These are phyloP conservation scores for Ornithoptera alexandrae DNA, from an alignment of 2,888 invertebrate genomes.

Conservation along the genomic window DNA sequence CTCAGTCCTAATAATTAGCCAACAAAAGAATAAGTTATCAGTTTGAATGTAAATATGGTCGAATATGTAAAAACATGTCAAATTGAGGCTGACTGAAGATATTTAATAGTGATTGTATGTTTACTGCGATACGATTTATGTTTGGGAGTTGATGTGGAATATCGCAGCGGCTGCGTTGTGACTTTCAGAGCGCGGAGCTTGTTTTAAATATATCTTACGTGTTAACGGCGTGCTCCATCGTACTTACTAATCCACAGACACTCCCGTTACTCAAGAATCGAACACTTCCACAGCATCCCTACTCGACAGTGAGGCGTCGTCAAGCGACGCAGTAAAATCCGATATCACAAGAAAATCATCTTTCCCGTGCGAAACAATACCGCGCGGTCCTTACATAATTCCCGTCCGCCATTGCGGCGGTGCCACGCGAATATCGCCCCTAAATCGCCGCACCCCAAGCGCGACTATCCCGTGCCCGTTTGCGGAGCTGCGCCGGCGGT, in stretches of 20 bases:
- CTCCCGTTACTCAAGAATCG: slow-evolving; percentile 41
- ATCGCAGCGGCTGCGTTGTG: neutral
- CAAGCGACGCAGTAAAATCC: slow-evolving; percentile 29
- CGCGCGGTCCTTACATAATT: slow-evolving; percentile 74
- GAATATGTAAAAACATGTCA: neutral
- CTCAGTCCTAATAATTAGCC: slow-evolving; percentile 27
- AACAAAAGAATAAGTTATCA: slow-evolving; percentile 16
- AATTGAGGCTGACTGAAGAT: slow-evolving; percentile 1
- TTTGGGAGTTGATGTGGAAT: neutral
- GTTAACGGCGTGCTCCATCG: slow-evolving; percentile 40
- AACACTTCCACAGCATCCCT: slow-evolving; percentile 28
- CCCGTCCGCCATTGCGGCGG: slow-evolving; percentile 62
- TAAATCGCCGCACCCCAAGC: slow-evolving; percentile 56
- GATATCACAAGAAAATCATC: slow-evolving; percentile 41
- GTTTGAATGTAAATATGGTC: neutral
- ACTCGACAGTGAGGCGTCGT: slow-evolving; percentile 29
- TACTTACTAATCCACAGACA: slow-evolving; percentile 65
- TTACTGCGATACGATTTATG: neutral
- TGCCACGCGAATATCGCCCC: slow-evolving; percentile 61
- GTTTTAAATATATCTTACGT: slow-evolving; percentile 65
- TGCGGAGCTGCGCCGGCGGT: slow-evolving; percentile 74
- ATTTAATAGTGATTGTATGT: neutral
- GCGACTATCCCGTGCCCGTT: slow-evolving; percentile 69
- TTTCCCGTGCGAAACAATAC: slow-evolving; percentile 61
- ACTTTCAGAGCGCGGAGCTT: slow-evolving; percentile 44